A percentile compares a stretch with the other conserved stretches of the same genome.
These are phyloP conservation scores for Tanaodytes sp. DNA, from an alignment of 2,888 invertebrate species.

Conservation along the genomic window DNA sequence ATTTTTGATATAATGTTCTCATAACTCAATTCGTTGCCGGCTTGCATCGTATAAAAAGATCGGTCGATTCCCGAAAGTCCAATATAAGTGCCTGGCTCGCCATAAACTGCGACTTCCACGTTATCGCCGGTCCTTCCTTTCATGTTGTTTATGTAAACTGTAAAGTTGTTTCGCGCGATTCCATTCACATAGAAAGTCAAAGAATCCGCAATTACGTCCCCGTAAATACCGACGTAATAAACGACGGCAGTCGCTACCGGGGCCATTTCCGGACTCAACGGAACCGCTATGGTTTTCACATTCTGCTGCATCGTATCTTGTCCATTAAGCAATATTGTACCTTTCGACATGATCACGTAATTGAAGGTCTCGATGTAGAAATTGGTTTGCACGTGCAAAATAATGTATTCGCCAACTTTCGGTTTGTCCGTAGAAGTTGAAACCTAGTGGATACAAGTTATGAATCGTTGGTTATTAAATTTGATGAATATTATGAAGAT, in stretches of 20 bases:
- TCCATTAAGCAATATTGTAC: conserved; percentile 88
- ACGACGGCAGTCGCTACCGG: conserved; percentile 92
- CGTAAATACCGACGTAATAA: conserved; percentile 87
- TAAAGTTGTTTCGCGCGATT: conserved; percentile 92
- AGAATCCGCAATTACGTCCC: conserved; percentile 91
- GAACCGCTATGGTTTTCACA: conserved; percentile 86
- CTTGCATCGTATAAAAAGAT: conserved; percentile 93
- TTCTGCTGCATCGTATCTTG: conserved; percentile 86
- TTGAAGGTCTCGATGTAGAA: conserved; percentile 91
- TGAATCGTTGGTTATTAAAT: no score
- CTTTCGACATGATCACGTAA: conserved; percentile 93
- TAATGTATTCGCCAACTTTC: conserved; percentile 92
- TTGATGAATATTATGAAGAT: no score
- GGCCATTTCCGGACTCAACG: conserved; percentile 90
- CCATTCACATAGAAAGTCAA: conserved; percentile 98
- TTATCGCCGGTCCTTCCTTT: conserved; percentile 94
- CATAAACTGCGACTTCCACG: conserved; percentile 93
- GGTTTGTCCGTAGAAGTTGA: conserved; percentile 88
- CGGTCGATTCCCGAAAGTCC: conserved; percentile 92
- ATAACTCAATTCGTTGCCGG: conserved; percentile 91
- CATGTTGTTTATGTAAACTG: conserved; percentile 89
- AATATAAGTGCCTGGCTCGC: conserved; percentile 95
- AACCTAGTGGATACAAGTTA: no score
- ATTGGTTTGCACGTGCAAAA: conserved; percentile 94
- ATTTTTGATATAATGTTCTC: conserved; percentile 90